Conservation (phyloP, 2,797 vertebrate genomes). For the Enteromius anoplus region DNA sequence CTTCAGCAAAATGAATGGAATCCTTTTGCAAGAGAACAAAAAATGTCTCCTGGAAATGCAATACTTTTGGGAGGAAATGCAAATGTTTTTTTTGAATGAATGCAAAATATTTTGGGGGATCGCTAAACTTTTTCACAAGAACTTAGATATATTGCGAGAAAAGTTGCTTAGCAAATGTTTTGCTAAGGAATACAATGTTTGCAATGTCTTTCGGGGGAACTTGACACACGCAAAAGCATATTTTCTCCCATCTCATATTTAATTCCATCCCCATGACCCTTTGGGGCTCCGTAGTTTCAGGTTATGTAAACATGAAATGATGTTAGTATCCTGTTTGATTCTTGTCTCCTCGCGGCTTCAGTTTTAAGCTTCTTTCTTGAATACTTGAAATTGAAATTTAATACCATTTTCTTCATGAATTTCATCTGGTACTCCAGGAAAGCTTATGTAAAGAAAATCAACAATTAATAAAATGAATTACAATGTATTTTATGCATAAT, state of each 20-base stretch:
- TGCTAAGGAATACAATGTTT: neutral
- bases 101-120: neutral
- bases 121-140: neutral
- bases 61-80: neutral
- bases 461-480: neutral
- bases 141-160: neutral
- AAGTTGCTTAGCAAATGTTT: too few relatives aligned
- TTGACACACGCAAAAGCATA: neutral
- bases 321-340: neutral
- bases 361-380: conserved; percentile 67
- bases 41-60: neutral
- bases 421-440: conserved; percentile 73
- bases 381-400: conserved; percentile 79
- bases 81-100: neutral
- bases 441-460: conserved; percentile 65
- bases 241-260: neutral
- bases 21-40: neutral
- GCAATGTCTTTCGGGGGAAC: neutral
- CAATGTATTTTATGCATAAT: neutral
- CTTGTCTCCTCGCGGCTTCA: neutral
- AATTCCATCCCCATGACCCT: neutral
- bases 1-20: neutral
- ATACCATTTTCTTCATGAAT: conserved; percentile 83
- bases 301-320: neutral
- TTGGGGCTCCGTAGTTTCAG: neutral